Evolutionary conservation across 1,140 invertebrate genomes (phyloP).

Genomic region (Oedothorax gibbosus): DNA sequence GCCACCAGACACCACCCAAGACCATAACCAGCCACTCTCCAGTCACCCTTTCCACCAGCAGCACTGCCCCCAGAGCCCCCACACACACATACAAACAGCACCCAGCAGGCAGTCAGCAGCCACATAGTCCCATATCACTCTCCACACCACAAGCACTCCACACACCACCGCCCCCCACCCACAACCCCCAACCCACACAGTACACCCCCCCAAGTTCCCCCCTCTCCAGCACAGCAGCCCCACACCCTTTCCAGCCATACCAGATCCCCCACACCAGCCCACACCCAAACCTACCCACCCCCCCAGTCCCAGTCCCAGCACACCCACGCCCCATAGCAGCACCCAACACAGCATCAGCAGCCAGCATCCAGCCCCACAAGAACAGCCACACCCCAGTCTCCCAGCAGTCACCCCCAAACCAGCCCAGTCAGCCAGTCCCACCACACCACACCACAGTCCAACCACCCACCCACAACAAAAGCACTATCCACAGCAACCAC

Average conservation of each 20-base stretch:
- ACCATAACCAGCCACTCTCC: not conserved
- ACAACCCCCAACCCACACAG: not conserved
- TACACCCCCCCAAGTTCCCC: not conserved
- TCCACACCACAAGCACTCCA: not conserved
- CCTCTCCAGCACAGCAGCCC: not conserved
- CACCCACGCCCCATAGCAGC: not conserved
- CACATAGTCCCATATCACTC: not conserved
- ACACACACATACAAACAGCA: not conserved
- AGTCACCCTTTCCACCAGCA: not conserved
- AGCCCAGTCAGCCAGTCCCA: too few species aligned
- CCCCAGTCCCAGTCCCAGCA: not conserved
- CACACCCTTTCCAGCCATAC: not conserved
- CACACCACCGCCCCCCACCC: not conserved
- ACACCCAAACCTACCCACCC: not conserved
- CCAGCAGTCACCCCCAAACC: too few species aligned
- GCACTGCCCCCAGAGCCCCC: not conserved
- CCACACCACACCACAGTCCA: too few species aligned
- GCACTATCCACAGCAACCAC: too few species aligned
- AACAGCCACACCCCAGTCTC: too few species aligned
- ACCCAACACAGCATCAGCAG: too few species aligned
- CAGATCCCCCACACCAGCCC: not conserved
- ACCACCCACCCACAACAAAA: too few species aligned
- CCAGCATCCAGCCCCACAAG: too few species aligned
- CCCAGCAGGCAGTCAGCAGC: not conserved
- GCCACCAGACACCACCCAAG: not conserved